Base-by-base conservation (phyloP, 2,797 vertebrate species). In the Sparidentex hasta region DNA sequence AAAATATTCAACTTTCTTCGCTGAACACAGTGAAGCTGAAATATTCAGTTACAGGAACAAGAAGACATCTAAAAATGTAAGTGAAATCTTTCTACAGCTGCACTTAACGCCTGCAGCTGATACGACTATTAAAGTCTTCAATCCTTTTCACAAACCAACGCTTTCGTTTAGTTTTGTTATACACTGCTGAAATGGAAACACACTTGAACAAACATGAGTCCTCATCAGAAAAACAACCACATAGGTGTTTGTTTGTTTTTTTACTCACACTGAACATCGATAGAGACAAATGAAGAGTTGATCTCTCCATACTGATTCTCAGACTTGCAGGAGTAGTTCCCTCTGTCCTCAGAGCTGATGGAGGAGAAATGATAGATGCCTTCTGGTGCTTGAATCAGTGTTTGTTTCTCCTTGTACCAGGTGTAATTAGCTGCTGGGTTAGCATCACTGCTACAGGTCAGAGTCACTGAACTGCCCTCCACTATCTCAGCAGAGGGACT, bases 211-310 rank as follows among this genome's bases (percentile, higher is more conserved):
- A 25, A 5, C 29, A 29, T 29, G 29, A 4, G 7, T 33, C 29
- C 29, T 33, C 29, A 33, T 33, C 29, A 33, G 29, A 33, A 33
- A 33, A 33, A 33, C 29, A 33, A 33, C 29, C 29, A 33, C 29
- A 33, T 33, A 7, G 33, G 33, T 33, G 27, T 27, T 27, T 2
- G n/a, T n/a, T n/a, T n/a, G n/a, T 65, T 44, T 18, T 33, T 57
- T 0, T 6, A 80, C 82, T 85, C 50, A 89, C 87, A 83, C 63
- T 54, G 58, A 18, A 91, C 82, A 4, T 83, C 57, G 62, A 90
- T 11, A 18, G 16, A 0, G 0, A 71, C 8, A 43, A 16, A 17
- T 11, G 56, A 18, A 9, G 69, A 83, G 64, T 70, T 66, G 7
- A 64, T 51, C 14, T 11, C 2, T 64, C 58, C 43, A 4, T 54